Base-by-base conservation (phyloP, 2,113 vertebrate genomes). In the Terrapene triunguis region DNA sequence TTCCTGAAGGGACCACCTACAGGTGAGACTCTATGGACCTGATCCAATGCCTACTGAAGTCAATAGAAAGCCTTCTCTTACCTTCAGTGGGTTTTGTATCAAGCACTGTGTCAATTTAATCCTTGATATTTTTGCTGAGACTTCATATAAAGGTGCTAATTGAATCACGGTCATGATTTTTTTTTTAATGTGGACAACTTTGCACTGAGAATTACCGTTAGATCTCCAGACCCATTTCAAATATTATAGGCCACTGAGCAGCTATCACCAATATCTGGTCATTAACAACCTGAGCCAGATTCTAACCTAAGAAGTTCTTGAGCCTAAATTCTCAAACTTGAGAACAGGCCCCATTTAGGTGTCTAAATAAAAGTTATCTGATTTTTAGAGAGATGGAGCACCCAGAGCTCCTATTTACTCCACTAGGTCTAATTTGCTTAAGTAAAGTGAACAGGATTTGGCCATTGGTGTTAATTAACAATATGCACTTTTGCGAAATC, bases 401-500 rank as follows among this genome's bases (percentile, higher is more conserved):
- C 54, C 42, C 6, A 65, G 78, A 65, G 25, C 57, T 4, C 8
- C 25, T 4, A 5, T 4, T 42, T 47, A 91, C 5, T 80, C 6
- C 55, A 84, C 88, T n/a, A 86, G 29, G 29, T 89, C 29, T 57
- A 80, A 29, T 44, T 69, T 22, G 69, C 9, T 2, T 8, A n/a
- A 87, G 0, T n/a, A 13, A n/a, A 3, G 5, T 25, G 11, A 3
- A 2, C 48, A 91, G 6, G 44, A 85, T 11, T 22, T 76, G 74
- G 24, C 74, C 12, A 47, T 27, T 27, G 27, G 86, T 50, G 55
- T 50, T 50, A 91, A 74, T 65, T 1, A 2, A 87, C 3, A 72
- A 72, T 0, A 1, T 3, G 3, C 1, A 1, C 11, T 47, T 88
- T 82, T 24, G 0, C 17, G 29, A 1, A 25, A 90, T 54, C n/a